Conservation (phyloP, 2,888 invertebrate genomes). For the Brassicogethes aeneus region DNA sequence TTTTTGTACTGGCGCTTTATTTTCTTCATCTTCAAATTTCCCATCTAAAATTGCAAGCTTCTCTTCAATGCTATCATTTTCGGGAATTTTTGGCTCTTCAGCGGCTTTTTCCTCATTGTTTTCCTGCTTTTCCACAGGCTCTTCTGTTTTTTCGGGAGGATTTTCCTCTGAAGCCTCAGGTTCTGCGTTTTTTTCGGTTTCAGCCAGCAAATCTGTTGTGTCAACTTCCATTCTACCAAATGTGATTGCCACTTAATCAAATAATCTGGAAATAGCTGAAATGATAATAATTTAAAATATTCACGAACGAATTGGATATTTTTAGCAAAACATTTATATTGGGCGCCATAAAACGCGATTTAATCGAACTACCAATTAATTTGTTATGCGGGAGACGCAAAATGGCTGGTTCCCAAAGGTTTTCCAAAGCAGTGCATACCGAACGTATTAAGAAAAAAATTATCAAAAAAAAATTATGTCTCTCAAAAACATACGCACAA, state of each 20-base stretch:
- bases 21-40: no score
- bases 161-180: not conserved
- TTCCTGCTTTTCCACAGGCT: slow-evolving; percentile 5
- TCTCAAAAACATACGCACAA: not conserved
- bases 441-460: slow-evolving; percentile 18
- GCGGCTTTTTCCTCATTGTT: slow-evolving; percentile 4
- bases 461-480: slow-evolving; percentile 18
- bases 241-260: not conserved
- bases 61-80: not conserved
- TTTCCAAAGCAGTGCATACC: slow-evolving; percentile 17
- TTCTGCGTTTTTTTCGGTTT: not conserved
- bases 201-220: not conserved
- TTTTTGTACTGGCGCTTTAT: no score
- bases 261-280: not conserved
- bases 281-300: not conserved
- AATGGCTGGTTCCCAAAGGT: slow-evolving; percentile 26
- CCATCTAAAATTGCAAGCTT: no score
- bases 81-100: not conserved
- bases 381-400: slow-evolving; percentile 12
- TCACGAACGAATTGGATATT: no score
- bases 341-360: slow-evolving; percentile 22
- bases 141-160: slow-evolving; percentile 1
- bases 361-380: not conserved
- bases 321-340: no score
- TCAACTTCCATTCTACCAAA: not conserved